Percentiles rank a stretch among this genome's conserved stretches.
Conservation (phyloP, 2,888 invertebrate genomes). For the Cantharis lateralis region DNA sequence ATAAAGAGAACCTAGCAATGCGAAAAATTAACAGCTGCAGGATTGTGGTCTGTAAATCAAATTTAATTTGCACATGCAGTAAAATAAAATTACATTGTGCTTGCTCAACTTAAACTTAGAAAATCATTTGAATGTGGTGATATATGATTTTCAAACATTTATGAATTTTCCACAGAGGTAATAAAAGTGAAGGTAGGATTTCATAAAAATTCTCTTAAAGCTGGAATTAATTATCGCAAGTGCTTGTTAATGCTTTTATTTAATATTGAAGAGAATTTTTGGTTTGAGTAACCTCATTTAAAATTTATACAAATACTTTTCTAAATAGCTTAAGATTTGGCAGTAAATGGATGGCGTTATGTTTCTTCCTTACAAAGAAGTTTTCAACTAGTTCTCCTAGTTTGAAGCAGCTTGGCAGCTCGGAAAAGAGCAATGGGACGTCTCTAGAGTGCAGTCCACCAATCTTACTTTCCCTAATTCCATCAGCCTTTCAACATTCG, state of each 20-base stretch:
- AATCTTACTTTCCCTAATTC: conserved; percentile 43
- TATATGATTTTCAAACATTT: not conserved
- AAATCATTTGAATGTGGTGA: not conserved
- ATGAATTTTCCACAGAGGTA: not conserved
- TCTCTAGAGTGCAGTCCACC: conserved; percentile 40
- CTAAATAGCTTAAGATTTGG: conserved; percentile 12
- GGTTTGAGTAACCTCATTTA: not conserved
- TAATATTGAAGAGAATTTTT: not conserved
- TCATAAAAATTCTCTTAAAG: not conserved
- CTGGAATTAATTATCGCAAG: not conserved
- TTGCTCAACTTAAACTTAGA: not conserved
- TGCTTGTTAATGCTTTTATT: not conserved
- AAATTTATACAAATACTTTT: conserved; percentile 2
- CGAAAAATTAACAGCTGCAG: conserved; percentile 25
- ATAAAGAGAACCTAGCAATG: conserved; percentile 16
- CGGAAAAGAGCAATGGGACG: conserved; percentile 29
- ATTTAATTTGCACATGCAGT: conserved; percentile 19
- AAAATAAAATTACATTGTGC: not conserved
- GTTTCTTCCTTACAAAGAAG: conserved; percentile 15
- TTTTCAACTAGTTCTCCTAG: conserved; percentile 25
- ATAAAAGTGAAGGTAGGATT: not conserved
- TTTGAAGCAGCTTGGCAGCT: conserved; percentile 23
- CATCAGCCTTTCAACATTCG: conserved; percentile 39
- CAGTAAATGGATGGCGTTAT: conserved; percentile 21
- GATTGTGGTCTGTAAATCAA: conserved; percentile 25